These are phyloP conservation scores for Planiliza haematocheilus DNA, from an alignment of 2,113 vertebrate genomes.

Conservation along the genomic window DNA sequence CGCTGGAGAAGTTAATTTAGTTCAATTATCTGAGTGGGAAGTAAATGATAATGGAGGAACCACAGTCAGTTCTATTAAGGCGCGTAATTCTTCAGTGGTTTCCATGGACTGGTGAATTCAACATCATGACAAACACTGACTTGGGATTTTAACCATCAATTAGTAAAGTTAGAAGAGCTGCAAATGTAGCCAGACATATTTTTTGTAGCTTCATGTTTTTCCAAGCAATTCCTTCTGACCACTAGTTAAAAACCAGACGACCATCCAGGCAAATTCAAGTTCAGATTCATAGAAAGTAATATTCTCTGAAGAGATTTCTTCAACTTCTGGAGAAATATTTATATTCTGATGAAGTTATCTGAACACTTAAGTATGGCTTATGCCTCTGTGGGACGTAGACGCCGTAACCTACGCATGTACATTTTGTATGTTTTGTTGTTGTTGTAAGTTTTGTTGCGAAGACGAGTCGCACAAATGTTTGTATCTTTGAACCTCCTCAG, in stretches of 20 bases:
- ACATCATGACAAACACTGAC: background rate
- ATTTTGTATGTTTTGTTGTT: too few relatives aligned
- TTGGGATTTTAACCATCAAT: background rate
- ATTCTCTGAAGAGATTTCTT: too few relatives aligned
- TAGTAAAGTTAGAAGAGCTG: background rate
- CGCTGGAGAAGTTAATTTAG: background rate
- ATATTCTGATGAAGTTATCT: too few relatives aligned
- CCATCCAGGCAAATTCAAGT: background rate
- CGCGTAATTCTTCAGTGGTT: background rate
- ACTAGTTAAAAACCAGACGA: background rate
- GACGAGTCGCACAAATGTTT: too few relatives aligned
- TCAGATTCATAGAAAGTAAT: background rate
- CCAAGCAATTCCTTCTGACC: background rate
- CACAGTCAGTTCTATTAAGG: background rate
- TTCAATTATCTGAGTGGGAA: constrained; percentile 7
- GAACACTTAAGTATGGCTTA: too few relatives aligned
- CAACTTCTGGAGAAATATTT: too few relatives aligned
- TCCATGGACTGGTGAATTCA: background rate
- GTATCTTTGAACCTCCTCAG: too few relatives aligned
- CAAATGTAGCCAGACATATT: background rate
- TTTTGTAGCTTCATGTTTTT: background rate
- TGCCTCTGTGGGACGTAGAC: too few relatives aligned
- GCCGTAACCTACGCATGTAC: too few relatives aligned
- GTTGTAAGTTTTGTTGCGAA: too few relatives aligned
- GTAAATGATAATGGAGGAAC: constrained; percentile 4